These are phyloP conservation scores for Gracilinanus agilis DNA, from an alignment of 2,113 vertebrate genomes.

Conservation along the genomic window DNA sequence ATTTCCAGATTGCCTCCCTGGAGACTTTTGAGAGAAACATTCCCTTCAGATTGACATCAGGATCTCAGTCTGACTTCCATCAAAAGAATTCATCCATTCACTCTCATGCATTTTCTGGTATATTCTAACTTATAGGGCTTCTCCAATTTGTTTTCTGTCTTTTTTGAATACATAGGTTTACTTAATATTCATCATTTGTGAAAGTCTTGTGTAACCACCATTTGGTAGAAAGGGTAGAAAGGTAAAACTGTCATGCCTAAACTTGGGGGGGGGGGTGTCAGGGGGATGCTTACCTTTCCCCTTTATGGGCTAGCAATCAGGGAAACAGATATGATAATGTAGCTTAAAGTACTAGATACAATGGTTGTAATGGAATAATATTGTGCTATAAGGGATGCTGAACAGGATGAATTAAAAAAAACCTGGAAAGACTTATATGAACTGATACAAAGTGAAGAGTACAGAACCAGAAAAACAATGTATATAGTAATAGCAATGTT, in stretches of 20 bases:
- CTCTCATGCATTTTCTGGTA: neutral
- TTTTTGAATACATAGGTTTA: neutral
- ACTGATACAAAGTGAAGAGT: no score
- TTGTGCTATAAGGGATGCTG: no score
- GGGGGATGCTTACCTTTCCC: neutral
- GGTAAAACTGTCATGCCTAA: neutral
- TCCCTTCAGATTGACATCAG: neutral
- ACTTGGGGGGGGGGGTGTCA: neutral
- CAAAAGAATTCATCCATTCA: neutral
- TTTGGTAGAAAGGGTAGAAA: neutral
- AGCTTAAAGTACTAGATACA: neutral
- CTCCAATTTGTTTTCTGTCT: neutral
- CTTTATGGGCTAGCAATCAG: neutral
- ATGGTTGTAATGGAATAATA: no score
- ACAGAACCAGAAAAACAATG: no score
- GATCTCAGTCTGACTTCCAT: neutral
- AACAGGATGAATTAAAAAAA: no score
- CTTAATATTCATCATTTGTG: neutral
- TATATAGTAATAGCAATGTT: no score
- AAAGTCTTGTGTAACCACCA: neutral
- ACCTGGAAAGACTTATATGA: no score
- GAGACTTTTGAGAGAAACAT: neutral
- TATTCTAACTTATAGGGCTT: neutral
- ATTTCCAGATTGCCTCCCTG: neutral
- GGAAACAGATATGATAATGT: neutral